These are phyloP conservation scores for Anguilla anguilla DNA, from an alignment of 2,797 vertebrate genomes.

Conservation along the genomic window DNA sequence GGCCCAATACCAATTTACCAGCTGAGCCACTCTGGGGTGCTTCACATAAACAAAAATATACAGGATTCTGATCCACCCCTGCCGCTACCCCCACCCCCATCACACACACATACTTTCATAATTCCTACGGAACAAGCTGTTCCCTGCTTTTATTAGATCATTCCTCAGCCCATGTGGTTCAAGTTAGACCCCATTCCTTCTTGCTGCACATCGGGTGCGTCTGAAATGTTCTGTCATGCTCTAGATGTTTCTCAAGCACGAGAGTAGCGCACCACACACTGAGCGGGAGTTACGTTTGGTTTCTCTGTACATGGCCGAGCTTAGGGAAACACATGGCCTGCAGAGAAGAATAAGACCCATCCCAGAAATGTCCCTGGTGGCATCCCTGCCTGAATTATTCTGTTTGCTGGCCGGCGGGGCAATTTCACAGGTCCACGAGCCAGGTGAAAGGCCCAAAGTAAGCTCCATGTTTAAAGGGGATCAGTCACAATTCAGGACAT, in stretches of 20 bases:
- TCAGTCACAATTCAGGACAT: background rate
- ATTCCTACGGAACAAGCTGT: background rate
- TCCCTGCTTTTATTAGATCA: background rate
- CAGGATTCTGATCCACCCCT: too few species aligned
- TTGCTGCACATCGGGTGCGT: background rate
- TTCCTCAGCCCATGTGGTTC: background rate
- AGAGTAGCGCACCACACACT: background rate
- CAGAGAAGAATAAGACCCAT: background rate
- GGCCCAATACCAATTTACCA: too few species aligned
- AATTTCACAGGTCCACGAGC: constrained; percentile 1
- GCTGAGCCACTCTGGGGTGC: too few species aligned
- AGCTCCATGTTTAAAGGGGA: background rate
- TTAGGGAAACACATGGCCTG: background rate
- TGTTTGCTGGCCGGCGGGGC: background rate
- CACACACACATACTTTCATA: too few species aligned
- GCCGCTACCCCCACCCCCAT: background rate
- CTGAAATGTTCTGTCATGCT: background rate
- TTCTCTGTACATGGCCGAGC: background rate
- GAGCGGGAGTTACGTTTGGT: background rate
- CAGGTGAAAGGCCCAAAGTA: background rate
- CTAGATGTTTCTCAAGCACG: background rate
- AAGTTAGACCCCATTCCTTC: too few species aligned
- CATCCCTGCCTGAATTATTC: background rate
- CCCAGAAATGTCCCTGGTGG: background rate
- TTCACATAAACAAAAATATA: background rate